Percentiles rank a stretch among this genome's conserved stretches.
phyloP scores from a whole-genome alignment of 2,113 vertebrate species.

The Cavia aperea region DNA sequence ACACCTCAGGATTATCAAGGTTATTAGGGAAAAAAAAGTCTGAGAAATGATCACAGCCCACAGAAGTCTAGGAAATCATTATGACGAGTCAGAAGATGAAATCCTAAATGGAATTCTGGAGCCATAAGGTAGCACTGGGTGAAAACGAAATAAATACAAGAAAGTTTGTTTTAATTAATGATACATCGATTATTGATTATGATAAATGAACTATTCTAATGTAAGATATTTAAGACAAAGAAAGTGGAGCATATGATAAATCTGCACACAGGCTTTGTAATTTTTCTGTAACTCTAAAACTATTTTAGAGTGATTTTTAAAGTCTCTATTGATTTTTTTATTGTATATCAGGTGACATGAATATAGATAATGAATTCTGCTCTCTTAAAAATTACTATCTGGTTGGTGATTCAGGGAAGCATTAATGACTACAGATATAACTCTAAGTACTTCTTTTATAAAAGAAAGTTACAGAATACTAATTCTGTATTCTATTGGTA shows the following conservation, averaged over 20 bases:
- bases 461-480: conserved; percentile 1
- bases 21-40: background rate
- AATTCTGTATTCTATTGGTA: background rate
- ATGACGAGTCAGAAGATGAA: background rate
- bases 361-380: background rate
- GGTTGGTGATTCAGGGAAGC: background rate
- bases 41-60: background rate
- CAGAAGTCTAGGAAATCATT: background rate
- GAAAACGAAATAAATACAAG: conserved; percentile 22
- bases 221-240: conserved; percentile 4
- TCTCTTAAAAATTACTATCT: background rate
- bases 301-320: background rate
- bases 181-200: background rate
- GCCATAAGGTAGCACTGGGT: background rate
- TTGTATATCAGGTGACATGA: background rate
- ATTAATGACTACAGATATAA: background rate
- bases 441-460: conserved; percentile 3
- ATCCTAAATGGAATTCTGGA: background rate
- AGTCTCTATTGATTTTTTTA: background rate
- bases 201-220: background rate
- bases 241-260: background rate
- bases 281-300: conserved; percentile 14
- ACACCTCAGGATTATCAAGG: background rate
- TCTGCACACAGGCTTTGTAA: background rate
- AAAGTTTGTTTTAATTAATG: conserved; percentile 4